phyloP scores from a whole-genome alignment of 1,140 invertebrate genomes.

The Anastrepha ludens region DNA sequence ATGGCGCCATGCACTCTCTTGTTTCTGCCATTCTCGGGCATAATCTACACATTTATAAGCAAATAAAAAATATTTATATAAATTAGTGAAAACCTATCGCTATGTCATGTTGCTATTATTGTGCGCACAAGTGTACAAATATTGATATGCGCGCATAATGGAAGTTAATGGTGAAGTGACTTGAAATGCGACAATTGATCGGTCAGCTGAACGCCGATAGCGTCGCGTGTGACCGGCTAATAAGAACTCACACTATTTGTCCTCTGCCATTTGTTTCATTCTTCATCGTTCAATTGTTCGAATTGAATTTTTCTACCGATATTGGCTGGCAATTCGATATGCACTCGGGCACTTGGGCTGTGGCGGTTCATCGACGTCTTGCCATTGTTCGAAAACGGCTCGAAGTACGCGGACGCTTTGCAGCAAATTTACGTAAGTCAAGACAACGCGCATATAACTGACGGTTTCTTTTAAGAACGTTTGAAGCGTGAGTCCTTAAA shows the following conservation, averaged over 20 bases:
- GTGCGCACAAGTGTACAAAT: too few relatives aligned
- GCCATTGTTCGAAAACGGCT: constrained; percentile 39
- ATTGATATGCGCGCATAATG: background rate
- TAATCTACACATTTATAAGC: too few relatives aligned
- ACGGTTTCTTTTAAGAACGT: background rate
- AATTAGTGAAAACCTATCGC: too few relatives aligned
- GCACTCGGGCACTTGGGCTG: constrained; percentile 14
- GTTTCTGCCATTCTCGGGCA: too few relatives aligned
- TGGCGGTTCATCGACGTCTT: background rate
- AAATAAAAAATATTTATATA: too few relatives aligned
- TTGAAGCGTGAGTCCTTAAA: background rate
- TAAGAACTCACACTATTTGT: background rate
- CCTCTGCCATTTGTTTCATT: constrained; percentile 1
- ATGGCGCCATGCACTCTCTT: too few relatives aligned
- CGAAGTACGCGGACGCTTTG: constrained; percentile 6
- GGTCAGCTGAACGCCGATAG: background rate
- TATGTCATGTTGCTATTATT: too few relatives aligned
- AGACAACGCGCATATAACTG: background rate
- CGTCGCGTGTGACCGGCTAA: constrained; percentile 29
- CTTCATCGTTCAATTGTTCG: constrained; percentile 25
- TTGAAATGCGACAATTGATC: constrained; percentile 29
- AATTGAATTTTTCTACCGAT: constrained; percentile 31
- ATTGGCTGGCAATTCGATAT: constrained; percentile 34
- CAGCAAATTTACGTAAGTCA: background rate
- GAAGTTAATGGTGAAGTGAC: background rate